Base-by-base conservation (phyloP, 2,113 vertebrate genomes). In the Campylomormyrus tamandua region DNA sequence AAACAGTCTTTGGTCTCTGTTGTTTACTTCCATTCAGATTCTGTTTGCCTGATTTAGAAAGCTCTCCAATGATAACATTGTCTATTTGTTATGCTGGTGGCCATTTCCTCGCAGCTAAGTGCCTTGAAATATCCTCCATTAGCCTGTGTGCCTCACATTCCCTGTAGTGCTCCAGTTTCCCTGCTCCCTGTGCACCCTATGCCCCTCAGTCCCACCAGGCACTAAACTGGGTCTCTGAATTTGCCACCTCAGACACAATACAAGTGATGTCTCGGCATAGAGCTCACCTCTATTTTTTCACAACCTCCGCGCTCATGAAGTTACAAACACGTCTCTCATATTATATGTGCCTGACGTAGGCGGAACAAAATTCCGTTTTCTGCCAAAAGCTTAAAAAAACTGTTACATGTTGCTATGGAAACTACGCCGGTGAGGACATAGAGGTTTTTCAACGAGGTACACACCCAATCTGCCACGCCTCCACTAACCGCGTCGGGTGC, bases 351-450 rank as follows among this genome's bases (percentile, higher is more conserved):
- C 45, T n/a, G 45, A 45, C 24, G 45, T 84, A 84, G 83, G 83
- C 83, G 42, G 83, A 84, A 48, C 83, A 24, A 84, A 39, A 42
- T 48, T 19, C 35, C 45, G 4, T n/a, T n/a, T 84, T 84, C 45
- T 45, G 45, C 39, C 62, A 70, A 84, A 24, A 19, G 45, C 31
- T 80, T 42, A 66, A 66, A 66, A 83, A 83, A 83, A 45, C 15
- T 48, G 83, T 84, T 84, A 46, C 83, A 24, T 46, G 83, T 84
- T 84, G 83, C 83, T 46, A 84, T 84, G 83, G 83, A 84, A 84
- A 84, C 83, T 8, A 84, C 9, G 45, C 83, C 45, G 39, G 45
- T 15, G 35, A 80, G 35, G 17, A 80, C 74, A 80, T 42, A 11
- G 74, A 42, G 74, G 74, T 80, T 80, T 80, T 80, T 80, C 74